These are phyloP conservation scores for Sebastes hubbsi DNA, from an alignment of 2,797 vertebrate genomes.

Conservation along the genomic window DNA sequence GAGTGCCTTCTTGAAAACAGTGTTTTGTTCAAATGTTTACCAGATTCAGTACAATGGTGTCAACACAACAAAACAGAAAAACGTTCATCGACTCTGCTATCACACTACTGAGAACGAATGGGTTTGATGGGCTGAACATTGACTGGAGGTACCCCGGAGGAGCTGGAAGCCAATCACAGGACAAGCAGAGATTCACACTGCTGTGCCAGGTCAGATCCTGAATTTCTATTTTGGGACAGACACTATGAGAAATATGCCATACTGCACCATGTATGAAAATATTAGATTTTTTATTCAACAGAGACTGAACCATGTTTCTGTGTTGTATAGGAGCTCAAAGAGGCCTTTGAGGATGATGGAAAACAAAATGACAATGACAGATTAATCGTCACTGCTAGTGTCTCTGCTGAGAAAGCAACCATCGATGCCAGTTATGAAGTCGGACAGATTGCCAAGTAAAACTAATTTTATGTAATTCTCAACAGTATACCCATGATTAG, in stretches of 20 bases:
- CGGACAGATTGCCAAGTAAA: slow-evolving; percentile 66
- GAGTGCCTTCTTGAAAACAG: neutral
- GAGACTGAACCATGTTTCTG: neutral
- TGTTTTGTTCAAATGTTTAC: neutral
- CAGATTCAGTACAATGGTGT: neutral
- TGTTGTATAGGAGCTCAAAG: slow-evolving; percentile 67
- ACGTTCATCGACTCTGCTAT: neutral
- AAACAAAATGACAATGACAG: neutral
- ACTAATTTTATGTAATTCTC: neutral
- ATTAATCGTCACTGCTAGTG: slow-evolving; percentile 75
- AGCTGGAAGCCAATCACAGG: slow-evolving; percentile 11
- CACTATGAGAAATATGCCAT: neutral
- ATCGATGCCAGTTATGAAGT: slow-evolving; percentile 78
- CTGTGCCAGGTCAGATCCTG: slow-evolving; percentile 73
- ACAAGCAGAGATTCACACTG: slow-evolving; percentile 76
- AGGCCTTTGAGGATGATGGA: slow-evolving; percentile 61
- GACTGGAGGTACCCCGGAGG: slow-evolving; percentile 83
- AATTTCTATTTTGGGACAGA: neutral
- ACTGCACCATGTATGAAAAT: neutral
- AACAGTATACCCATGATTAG: neutral
- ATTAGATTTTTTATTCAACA: neutral
- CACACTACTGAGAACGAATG: neutral
- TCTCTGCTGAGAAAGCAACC: slow-evolving; percentile 54
- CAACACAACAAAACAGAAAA: neutral
- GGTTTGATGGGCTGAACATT: slow-evolving; percentile 83